Conservation (phyloP, 2,797 vertebrate genomes). For the Echiichthys vipera region DNA sequence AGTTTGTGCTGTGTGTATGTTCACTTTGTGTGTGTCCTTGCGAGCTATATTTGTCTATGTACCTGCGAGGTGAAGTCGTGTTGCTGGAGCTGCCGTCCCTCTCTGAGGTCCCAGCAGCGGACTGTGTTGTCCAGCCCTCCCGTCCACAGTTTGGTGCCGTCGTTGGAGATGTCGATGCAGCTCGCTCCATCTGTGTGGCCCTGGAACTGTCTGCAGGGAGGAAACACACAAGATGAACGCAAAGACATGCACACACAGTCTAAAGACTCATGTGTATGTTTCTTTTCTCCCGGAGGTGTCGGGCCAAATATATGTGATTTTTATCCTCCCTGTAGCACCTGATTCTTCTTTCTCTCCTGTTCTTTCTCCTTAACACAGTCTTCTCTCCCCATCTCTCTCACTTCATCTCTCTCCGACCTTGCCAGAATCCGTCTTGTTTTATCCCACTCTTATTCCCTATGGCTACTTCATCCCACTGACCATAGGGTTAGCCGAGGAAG, state of each 20-base stretch:
- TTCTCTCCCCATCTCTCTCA: neutral
- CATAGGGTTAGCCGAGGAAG: conserved; percentile 8
- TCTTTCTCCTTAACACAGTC: neutral
- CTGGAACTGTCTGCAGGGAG: conserved; percentile 72
- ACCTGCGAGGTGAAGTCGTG: conserved; percentile 89
- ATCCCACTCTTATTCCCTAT: conserved; percentile 35
- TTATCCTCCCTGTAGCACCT: conserved; percentile 34
- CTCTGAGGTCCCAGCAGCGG: conserved; percentile 91
- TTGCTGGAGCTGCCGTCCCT: too few species aligned
- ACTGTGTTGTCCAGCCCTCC: conserved; percentile 92
- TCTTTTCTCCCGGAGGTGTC: conserved; percentile 40
- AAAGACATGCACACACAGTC: conserved; percentile 11
- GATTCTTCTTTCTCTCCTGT: neutral
- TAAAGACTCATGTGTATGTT: conserved; percentile 26
- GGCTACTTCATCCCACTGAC: conserved; percentile 40
- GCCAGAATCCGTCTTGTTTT: conserved; percentile 42
- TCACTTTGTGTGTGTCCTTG: neutral
- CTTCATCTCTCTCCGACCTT: conserved; percentile 3
- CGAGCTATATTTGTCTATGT: neutral
- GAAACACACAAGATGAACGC: neutral
- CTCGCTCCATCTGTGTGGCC: too few species aligned
- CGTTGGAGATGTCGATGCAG: conserved; percentile 90
- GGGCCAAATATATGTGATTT: conserved; percentile 42
- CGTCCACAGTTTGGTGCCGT: conserved; percentile 90
- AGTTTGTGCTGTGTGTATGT: neutral